Evolutionary conservation across 2,888 invertebrate species (phyloP).

Genomic region (Synanthedon vespiformis): DNA sequence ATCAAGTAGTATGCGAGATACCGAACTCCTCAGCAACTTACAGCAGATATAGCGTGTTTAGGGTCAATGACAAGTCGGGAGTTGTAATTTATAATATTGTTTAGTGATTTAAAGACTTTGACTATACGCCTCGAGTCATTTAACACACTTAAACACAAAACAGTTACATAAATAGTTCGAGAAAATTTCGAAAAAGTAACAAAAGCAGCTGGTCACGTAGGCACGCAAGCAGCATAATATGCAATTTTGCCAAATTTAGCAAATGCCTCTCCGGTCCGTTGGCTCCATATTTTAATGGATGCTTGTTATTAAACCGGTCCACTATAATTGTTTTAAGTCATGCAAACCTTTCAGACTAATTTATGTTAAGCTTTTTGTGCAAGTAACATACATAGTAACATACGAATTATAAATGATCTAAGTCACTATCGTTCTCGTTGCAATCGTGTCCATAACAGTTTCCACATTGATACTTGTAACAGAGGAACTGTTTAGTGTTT

Average conservation of each 20-base stretch:
- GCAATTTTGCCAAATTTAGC: conserved; percentile 28
- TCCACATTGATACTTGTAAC: too few species aligned
- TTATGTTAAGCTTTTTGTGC: neutral
- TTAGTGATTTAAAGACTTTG: too few species aligned
- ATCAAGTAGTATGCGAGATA: too few species aligned
- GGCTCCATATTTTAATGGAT: conserved; percentile 14
- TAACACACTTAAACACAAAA: neutral
- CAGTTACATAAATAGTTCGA: neutral
- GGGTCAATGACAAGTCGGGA: too few species aligned
- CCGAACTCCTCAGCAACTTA: too few species aligned
- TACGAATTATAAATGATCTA: too few species aligned
- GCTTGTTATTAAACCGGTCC: conserved; percentile 20
- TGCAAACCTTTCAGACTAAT: conserved; percentile 10
- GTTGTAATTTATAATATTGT: too few species aligned
- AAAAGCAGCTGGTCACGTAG: neutral
- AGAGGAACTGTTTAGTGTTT: too few species aligned
- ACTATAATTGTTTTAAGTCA: conserved; percentile 21
- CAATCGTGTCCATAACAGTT: too few species aligned
- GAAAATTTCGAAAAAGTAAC: conserved; percentile 5
- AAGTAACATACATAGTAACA: neutral
- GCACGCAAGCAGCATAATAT: conserved; percentile 9
- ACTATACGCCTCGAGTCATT: too few species aligned
- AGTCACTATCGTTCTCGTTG: too few species aligned
- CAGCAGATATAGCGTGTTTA: too few species aligned
- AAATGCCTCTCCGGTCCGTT: conserved; percentile 11